Evolutionary conservation across 2,797 vertebrate species (phyloP).

Genomic region (Bradypus variegatus): DNA sequence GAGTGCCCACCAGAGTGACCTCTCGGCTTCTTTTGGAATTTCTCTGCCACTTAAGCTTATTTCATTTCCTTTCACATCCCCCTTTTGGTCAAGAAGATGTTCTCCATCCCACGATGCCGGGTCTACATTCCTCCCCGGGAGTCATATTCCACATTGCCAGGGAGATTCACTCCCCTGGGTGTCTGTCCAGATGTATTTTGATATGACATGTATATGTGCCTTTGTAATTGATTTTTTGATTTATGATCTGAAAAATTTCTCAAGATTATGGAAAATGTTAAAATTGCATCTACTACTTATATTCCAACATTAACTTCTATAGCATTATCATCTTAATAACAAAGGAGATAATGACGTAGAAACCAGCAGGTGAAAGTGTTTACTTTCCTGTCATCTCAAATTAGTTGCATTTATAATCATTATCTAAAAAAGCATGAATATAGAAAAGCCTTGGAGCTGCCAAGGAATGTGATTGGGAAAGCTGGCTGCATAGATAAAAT

Average conservation of each 20-base stretch:
- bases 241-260: slow-evolving; percentile 35
- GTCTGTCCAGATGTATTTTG: slow-evolving; percentile 58
- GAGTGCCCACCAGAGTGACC: too few relatives aligned
- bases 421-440: slow-evolving; percentile 14
- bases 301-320: background rate
- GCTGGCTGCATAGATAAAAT: slow-evolving; percentile 87
- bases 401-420: slow-evolving; percentile 33
- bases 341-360: slow-evolving; percentile 28
- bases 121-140: too few relatives aligned
- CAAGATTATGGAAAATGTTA: slow-evolving; percentile 55
- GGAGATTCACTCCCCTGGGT: too few relatives aligned
- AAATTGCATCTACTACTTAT: slow-evolving; percentile 26
- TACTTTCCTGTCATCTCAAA: slow-evolving; percentile 34
- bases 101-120: too few relatives aligned
- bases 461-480: slow-evolving; percentile 82
- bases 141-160: too few relatives aligned
- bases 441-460: slow-evolving; percentile 2
- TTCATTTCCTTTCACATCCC: too few relatives aligned
- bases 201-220: slow-evolving; percentile 32
- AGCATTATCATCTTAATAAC: slow-evolving; percentile 14
- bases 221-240: slow-evolving; percentile 43
- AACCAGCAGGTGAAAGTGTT: slow-evolving; percentile 7
- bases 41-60: too few relatives aligned
- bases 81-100: too few relatives aligned
- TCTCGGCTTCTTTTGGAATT: too few relatives aligned